These are phyloP conservation scores for Ammodramus savannarum DNA, from an alignment of 2,113 vertebrate species.

Conservation along the genomic window DNA sequence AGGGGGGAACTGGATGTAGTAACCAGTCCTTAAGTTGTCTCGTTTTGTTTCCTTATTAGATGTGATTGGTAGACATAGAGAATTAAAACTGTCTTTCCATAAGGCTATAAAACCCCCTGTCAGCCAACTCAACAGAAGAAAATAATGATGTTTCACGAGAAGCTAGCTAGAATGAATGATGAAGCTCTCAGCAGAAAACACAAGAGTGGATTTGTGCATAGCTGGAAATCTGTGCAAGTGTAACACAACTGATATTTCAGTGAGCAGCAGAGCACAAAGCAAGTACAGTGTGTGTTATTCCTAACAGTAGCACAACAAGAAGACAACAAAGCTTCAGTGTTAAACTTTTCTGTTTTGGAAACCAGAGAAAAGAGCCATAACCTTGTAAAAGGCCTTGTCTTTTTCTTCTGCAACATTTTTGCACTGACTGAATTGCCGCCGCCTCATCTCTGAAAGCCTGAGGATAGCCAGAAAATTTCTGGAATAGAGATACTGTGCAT, in stretches of 20 bases:
- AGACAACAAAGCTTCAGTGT: neutral
- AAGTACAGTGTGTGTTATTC: neutral
- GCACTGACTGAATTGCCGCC: neutral
- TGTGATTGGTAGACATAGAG: neutral
- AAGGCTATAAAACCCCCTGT: neutral
- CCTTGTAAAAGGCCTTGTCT: neutral
- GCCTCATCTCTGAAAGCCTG: neutral
- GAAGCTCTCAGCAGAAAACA: neutral
- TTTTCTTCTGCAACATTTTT: neutral
- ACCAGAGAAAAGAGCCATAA: neutral
- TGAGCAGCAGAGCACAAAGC: neutral
- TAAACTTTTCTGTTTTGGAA: neutral
- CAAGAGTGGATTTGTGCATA: neutral
- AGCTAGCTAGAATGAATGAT: neutral
- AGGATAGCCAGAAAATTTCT: neutral
- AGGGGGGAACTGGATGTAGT: neutral
- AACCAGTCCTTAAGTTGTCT: neutral
- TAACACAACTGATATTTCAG: neutral
- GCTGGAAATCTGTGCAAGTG: accelerated
- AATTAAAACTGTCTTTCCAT: neutral
- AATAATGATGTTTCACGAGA: neutral
- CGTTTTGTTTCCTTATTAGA: neutral
- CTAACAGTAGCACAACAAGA: neutral
- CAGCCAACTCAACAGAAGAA: neutral
- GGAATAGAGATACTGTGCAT: neutral